Evolutionary conservation across 2,888 invertebrate species (phyloP), one percentile per base, ranked within the genome.

Genomic region (Spodoptera littoralis): DNA sequence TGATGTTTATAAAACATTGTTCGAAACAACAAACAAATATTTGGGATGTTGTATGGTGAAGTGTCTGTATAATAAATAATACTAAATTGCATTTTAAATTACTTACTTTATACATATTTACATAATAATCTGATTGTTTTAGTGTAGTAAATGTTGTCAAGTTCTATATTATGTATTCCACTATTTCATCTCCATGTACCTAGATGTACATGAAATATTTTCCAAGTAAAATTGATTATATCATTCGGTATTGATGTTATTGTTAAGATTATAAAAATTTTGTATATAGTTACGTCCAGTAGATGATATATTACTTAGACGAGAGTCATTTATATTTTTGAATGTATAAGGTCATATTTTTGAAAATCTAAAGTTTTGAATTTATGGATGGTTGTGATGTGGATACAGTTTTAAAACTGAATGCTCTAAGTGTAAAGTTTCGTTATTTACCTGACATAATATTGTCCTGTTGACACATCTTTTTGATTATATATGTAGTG

Each of bases 301-400:
- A 88, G 83, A 63, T 68, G 56, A 60, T 76, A 80, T 80, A 80
- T 67, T 63, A 76, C 72, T 70, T 83, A 82, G 68, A 79, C 70
- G 68, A 82, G 77, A 82, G 73, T 76, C 63, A 63, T 77, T 76
- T 81, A 82, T 86, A 87, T 86, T 86, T 88, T 87, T 84, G 53
- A 84, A 82, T 76, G 79, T 81, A 82, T 79, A 78, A 64, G 62
- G 52, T 81, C 74, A 80, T 85, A 82, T 87, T 88, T 88, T 88
- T 86, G 75, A 89, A 77, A 84, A 82, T 83, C 78, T 73, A 85
- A 84, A 82, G 75, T 89, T 76, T 89, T 88, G 89, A 85, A 89
- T 90, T 90, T 91, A 88, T 88, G 89, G 67, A 91, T 89, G 92
- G 92, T 92, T 93, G 92, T 92, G 92, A 92, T 86, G 91, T 87